These are phyloP conservation scores for Pemphigus obesinymphae DNA, from an alignment of 1,140 invertebrate species.

Conservation along the genomic window DNA sequence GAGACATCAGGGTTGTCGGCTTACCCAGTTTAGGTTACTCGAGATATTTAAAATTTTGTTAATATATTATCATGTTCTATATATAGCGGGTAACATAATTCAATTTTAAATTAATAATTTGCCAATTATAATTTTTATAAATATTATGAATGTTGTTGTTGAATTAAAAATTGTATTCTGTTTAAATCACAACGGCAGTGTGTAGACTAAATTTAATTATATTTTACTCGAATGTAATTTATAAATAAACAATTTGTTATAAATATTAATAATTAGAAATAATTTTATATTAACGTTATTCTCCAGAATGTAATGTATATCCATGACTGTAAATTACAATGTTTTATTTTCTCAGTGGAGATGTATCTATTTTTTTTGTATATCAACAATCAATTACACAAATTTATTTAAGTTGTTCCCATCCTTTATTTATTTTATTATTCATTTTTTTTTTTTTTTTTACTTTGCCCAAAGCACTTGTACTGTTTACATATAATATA, in stretches of 20 bases:
- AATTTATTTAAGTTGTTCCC: constrained; percentile 29
- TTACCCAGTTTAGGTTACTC: neutral
- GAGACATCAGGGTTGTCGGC: neutral
- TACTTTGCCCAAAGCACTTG: constrained; percentile 17
- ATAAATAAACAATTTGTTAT: constrained; percentile 36
- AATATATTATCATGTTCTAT: neutral
- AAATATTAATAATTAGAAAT: constrained; percentile 40
- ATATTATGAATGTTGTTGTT: constrained; percentile 17
- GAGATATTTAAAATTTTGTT: constrained; percentile 4
- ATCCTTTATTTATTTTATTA: constrained; percentile 34
- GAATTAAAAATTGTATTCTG: constrained; percentile 16
- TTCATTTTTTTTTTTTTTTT: constrained; percentile 28
- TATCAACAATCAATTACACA: constrained; percentile 36
- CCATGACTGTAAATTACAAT: constrained; percentile 37
- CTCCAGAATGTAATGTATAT: constrained; percentile 31
- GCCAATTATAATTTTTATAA: constrained; percentile 19
- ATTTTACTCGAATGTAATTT: neutral
- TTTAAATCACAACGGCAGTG: neutral
- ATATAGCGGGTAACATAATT: neutral
- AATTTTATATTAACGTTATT: constrained; percentile 39
- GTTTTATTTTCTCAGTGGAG: constrained; percentile 34
- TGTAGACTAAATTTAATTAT: constrained; percentile 21
- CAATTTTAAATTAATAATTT: neutral
- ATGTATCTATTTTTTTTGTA: constrained; percentile 39
- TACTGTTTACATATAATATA: constrained; percentile 18